phyloP scores from a whole-genome alignment of 2,797 vertebrate species.

The Pachyuromys duprasi region DNA sequence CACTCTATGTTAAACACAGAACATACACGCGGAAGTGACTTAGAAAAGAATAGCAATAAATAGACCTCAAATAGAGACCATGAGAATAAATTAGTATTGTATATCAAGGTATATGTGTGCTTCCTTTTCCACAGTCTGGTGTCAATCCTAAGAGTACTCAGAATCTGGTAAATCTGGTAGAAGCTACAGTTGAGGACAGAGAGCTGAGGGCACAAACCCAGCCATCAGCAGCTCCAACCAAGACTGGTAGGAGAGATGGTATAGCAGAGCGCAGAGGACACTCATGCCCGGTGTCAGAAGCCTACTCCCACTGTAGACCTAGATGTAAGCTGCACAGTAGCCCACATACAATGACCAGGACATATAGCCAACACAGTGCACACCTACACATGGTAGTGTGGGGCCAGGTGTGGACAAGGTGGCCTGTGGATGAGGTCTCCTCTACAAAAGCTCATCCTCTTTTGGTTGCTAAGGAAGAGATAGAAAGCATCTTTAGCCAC shows the following conservation, averaged over 20 bases:
- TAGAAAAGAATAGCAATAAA: slow-evolving; percentile 34
- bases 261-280: background rate
- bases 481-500: background rate
- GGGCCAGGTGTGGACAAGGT: background rate
- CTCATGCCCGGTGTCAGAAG: background rate
- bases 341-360: background rate
- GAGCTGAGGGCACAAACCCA: background rate
- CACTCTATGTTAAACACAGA: background rate
- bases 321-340: slow-evolving; percentile 34
- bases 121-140: background rate
- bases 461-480: background rate
- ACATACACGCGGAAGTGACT: background rate
- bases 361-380: background rate
- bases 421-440: background rate
- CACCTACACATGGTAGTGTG: background rate
- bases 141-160: background rate
- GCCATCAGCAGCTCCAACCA: background rate
- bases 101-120: background rate
- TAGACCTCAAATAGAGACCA: background rate
- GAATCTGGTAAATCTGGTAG: background rate
- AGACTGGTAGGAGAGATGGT: background rate
- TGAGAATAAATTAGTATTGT: background rate
- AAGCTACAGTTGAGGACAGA: background rate
- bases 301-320: background rate
- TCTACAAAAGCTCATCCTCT: background rate